A percentile compares a stretch with the other conserved stretches of the same genome.
Evolutionary conservation across 2,888 invertebrate species (phyloP).

Genomic region (Nephrocerus scutellatus): DNA sequence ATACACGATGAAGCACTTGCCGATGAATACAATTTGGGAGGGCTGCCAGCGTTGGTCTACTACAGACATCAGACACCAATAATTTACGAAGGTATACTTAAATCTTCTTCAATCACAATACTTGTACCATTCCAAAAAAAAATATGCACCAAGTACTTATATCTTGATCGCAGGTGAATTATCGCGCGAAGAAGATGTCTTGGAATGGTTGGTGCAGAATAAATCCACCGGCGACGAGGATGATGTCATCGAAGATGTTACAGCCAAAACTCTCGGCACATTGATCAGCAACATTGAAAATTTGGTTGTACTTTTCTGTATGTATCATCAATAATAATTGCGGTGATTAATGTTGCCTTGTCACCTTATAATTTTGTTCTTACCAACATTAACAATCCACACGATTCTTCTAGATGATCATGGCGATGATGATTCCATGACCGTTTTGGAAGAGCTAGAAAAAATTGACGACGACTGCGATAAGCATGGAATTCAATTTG

Average conservation of each 20-base stretch:
- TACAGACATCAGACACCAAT: constrained; percentile 91
- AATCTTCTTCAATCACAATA: neutral
- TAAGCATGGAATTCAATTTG: constrained; percentile 85
- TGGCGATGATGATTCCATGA: constrained; percentile 81
- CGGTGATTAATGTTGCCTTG: too few species aligned
- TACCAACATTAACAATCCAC: constrained; percentile 2
- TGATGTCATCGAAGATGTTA: constrained; percentile 89
- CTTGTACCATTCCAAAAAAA: too few species aligned
- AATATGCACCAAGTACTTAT: neutral
- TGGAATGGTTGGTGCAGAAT: constrained; percentile 89
- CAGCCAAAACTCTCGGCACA: constrained; percentile 79
- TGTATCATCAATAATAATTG: constrained; percentile 44
- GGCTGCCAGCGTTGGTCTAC: constrained; percentile 82
- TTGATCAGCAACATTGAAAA: constrained; percentile 85
- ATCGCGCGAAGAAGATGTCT: constrained; percentile 82
- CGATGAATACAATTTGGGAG: constrained; percentile 86
- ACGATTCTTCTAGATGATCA: constrained; percentile 65
- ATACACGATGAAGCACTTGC: constrained; percentile 86
- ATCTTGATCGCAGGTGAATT: constrained; percentile 65
- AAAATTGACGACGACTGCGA: constrained; percentile 92
- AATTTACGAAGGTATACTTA: constrained; percentile 76
- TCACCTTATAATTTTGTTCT: constrained; percentile 1
- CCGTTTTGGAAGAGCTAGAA: constrained; percentile 77
- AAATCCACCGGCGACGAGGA: constrained; percentile 91
- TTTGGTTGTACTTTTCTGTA: constrained; percentile 87